phyloP scores from a whole-genome alignment of 1,140 invertebrate genomes.

The Anoplophora glabripennis region DNA sequence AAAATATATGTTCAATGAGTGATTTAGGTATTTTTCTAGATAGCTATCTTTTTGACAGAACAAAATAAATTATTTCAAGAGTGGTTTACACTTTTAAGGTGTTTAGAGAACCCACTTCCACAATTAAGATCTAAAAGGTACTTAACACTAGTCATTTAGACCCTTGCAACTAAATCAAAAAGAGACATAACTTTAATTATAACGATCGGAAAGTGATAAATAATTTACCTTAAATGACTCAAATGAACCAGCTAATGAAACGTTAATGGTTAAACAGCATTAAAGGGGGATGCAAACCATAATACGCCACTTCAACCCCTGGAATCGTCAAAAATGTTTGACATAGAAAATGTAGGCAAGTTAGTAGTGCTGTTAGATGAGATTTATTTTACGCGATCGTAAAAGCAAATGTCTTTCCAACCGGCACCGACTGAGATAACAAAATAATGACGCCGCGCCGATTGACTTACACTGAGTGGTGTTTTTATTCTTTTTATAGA shows the following conservation, averaged over 20 bases:
- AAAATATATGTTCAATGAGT: too few relatives aligned
- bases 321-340: constrained; percentile 16
- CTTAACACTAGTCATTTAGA: too few relatives aligned
- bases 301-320: background rate
- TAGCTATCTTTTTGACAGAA: too few relatives aligned
- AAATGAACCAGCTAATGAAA: constrained; percentile 15
- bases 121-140: too few relatives aligned
- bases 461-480: constrained; percentile 15
- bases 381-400: constrained; percentile 26
- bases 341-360: constrained; percentile 15
- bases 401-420: constrained; percentile 23
- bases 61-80: too few relatives aligned
- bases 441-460: constrained; percentile 15
- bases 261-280: constrained; percentile 14
- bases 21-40: too few relatives aligned
- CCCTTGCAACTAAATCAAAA: too few relatives aligned
- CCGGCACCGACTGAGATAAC: constrained; percentile 22
- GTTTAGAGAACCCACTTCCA: too few relatives aligned
- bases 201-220: background rate
- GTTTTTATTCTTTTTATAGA: constrained; percentile 4
- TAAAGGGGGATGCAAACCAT: constrained; percentile 1
- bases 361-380: constrained; percentile 13
- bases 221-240: constrained; percentile 7
- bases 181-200: too few relatives aligned
- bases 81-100: too few relatives aligned